phyloP scores from a whole-genome alignment of 2,797 vertebrate species.

The Tiaroga cobitis region DNA sequence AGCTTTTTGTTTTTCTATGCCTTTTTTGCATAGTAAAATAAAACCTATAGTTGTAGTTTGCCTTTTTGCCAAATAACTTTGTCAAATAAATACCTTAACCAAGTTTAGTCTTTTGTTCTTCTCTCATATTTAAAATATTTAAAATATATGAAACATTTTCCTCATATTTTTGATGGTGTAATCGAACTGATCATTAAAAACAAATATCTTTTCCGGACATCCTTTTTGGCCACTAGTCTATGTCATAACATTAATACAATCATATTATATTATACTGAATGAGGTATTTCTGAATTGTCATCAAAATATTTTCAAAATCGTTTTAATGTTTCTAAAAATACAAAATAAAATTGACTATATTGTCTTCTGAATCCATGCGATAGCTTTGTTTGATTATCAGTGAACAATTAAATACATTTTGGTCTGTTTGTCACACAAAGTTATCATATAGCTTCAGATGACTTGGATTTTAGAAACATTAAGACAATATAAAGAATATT shows the following conservation, averaged over 20 bases:
- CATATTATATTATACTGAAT: not conserved
- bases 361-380: not conserved
- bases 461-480: not conserved
- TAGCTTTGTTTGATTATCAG: not conserved
- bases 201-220: not conserved
- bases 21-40: not conserved
- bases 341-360: not conserved
- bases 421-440: not conserved
- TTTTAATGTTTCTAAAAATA: not conserved
- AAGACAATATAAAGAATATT: not conserved
- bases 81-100: not conserved
- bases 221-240: not conserved
- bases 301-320: not conserved
- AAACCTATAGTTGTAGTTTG: not conserved
- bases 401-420: not conserved
- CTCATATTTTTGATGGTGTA: not conserved
- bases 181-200: not conserved
- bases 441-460: not conserved
- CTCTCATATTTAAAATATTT: not conserved
- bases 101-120: not conserved
- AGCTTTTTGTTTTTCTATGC: not conserved
- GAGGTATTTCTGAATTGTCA: not conserved
- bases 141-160: not conserved
- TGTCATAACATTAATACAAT: not conserved
- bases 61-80: not conserved